Conservation (phyloP, 2,888 invertebrate species). For the Zhuqinia jingwanae region DNA sequence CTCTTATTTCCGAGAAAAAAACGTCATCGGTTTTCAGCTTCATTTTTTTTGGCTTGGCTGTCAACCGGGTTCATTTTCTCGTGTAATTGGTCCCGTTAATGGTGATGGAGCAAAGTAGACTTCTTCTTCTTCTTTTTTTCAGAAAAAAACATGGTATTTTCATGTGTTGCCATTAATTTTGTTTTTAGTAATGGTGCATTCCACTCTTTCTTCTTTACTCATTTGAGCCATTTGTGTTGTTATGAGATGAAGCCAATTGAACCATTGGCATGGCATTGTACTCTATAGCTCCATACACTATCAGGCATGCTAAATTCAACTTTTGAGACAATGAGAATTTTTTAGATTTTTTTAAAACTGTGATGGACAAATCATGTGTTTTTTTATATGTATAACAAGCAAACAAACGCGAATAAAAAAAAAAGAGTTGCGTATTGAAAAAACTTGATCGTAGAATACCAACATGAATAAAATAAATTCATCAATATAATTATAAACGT, state of each 20-base stretch:
- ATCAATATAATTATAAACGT: no score
- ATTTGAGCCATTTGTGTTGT: background rate
- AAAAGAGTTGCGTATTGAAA: no score
- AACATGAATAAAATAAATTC: no score
- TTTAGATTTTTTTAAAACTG: no score
- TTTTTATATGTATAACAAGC: no score
- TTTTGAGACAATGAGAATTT: no score
- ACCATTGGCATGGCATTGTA: no score
- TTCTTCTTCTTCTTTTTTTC: slow-evolving; percentile 3
- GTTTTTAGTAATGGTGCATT: background rate
- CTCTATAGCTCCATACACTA: no score
- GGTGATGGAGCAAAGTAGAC: slow-evolving; percentile 20
- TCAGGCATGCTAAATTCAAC: no score
- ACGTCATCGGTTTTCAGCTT: background rate
- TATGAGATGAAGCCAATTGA: background rate
- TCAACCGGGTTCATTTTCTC: slow-evolving; percentile 58
- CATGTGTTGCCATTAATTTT: background rate
- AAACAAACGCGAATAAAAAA: no score
- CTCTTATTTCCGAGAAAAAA: background rate
- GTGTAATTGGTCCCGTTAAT: slow-evolving; percentile 68
- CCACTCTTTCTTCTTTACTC: background rate
- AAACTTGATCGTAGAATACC: no score
- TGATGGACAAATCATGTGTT: no score
- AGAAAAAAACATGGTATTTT: background rate
- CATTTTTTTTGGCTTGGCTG: slow-evolving; percentile 32